These are phyloP conservation scores for Corythornis cristatus DNA, from an alignment of 2,113 vertebrate genomes.

Conservation along the genomic window DNA sequence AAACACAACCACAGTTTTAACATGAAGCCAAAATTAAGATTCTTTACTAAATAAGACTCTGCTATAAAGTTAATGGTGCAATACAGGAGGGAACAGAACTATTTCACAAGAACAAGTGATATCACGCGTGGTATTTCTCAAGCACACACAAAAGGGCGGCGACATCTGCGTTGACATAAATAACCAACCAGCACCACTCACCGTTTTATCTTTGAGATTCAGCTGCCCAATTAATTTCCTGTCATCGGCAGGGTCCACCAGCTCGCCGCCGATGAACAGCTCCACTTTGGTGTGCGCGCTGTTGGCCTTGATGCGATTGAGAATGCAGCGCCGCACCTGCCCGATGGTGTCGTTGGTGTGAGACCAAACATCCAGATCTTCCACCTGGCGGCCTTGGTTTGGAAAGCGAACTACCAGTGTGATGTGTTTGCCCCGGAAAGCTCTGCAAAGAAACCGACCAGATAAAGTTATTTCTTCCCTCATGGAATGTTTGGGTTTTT, in stretches of 20 bases:
- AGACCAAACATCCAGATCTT: conserved; percentile 98
- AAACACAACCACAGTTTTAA: conserved; percentile 23
- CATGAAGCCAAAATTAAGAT: background rate
- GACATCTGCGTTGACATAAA: background rate
- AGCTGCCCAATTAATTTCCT: conserved; percentile 97
- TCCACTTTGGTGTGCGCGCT: conserved; percentile 97
- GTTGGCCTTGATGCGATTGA: conserved; percentile 97
- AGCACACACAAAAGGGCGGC: background rate
- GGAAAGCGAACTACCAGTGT: conserved; percentile 96
- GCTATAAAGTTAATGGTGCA: background rate
- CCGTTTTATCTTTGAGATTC: conserved; percentile 98
- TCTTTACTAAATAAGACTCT: background rate
- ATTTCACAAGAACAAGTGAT: background rate
- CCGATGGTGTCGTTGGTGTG: conserved; percentile 99
- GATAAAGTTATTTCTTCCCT: background rate
- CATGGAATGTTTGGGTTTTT: background rate
- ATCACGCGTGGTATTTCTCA: background rate
- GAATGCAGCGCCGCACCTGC: conserved; percentile 93
- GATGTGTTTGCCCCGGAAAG: conserved; percentile 97
- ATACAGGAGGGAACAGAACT: background rate
- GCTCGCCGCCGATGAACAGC: conserved; percentile 95
- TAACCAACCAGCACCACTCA: conserved; percentile 64
- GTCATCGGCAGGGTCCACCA: conserved; percentile 97
- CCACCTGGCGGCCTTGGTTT: conserved; percentile 97
- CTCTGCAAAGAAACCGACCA: conserved; percentile 77